Percentiles rank a stretch among this genome's conserved stretches.
Conservation (phyloP, 1,140 invertebrate genomes). For the Tribolium castaneum region DNA sequence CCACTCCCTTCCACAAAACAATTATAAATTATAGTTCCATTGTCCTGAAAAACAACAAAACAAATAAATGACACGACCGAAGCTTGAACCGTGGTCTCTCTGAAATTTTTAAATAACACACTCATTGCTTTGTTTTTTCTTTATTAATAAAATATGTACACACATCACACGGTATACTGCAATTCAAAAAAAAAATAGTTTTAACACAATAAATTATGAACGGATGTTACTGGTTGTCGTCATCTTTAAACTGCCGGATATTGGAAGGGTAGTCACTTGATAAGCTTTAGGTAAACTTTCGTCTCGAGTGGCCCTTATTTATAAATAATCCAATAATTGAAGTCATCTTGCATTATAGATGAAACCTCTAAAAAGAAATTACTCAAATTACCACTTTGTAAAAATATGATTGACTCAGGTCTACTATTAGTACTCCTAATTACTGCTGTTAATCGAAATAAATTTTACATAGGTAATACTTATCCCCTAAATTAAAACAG, state of each 20-base stretch:
- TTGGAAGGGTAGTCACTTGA: background rate
- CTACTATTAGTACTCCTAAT: constrained; percentile 4
- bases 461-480: constrained; percentile 6
- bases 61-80: too few relatives aligned
- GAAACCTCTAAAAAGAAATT: background rate
- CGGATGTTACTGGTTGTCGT: too few relatives aligned
- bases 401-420: background rate
- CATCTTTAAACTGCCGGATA: too few relatives aligned
- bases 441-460: background rate
- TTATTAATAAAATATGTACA: too few relatives aligned
- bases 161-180: too few relatives aligned
- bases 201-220: too few relatives aligned
- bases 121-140: too few relatives aligned
- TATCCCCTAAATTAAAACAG: background rate
- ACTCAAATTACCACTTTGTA: background rate
- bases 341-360: constrained; percentile 9
- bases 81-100: background rate
- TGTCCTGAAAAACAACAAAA: too few relatives aligned
- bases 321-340: constrained; percentile 15
- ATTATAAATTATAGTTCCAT: too few relatives aligned
- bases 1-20: too few relatives aligned
- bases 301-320: background rate
- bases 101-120: background rate
- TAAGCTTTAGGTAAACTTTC: background rate
- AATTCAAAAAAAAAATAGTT: too few relatives aligned